Base-by-base conservation (phyloP, 2,888 invertebrate species). In the Drosophila pegasa region DNA sequence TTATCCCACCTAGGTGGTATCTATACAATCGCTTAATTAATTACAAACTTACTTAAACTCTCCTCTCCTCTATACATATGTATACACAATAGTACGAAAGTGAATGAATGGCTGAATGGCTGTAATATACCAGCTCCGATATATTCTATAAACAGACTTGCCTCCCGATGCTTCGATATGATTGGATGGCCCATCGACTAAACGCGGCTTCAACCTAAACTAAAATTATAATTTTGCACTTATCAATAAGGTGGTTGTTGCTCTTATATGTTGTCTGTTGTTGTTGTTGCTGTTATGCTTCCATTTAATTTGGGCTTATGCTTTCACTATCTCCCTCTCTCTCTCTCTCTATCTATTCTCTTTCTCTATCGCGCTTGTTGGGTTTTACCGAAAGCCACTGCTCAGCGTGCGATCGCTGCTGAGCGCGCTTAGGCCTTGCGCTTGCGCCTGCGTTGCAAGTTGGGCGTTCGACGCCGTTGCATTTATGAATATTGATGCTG, bases 361-460 rank as follows among this genome's bases (percentile, higher is more conserved):
- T 35, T n/a, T 50, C 20, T 35, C 35, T 22, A 5, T 50, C n/a
- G 6, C 14, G 16, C 16, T 35, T 35, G 4, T 35, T 38, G 10
- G 27, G 58, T 65, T 70, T 82, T 85, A 86, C 71, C 81, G 86
- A 64, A 82, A 81, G 41, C 83, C 51, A 27, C 80, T 69, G 64
- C 48, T 72, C 4, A 79, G 20, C 41, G 69, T 70, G 12, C 82
- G 71, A 71, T 88, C 74, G 50, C 61, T 69, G 40, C 59, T 67
- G 72, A 84, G 43, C 57, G 58, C 77, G 55, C 56, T 66, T 47
- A 62, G 72, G 43, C 80, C 57, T 51, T 80, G 80, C 27, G 76
- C 38, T 55, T 86, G 80, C 37, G 77, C 47, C 10, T 71, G 76
- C 37, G 76, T 59, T 25, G 64, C 74, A 12, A 67, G 54, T 55